Evolutionary conservation across 2,113 vertebrate genomes (phyloP).

Genomic region (Nesogale talazaci): DNA sequence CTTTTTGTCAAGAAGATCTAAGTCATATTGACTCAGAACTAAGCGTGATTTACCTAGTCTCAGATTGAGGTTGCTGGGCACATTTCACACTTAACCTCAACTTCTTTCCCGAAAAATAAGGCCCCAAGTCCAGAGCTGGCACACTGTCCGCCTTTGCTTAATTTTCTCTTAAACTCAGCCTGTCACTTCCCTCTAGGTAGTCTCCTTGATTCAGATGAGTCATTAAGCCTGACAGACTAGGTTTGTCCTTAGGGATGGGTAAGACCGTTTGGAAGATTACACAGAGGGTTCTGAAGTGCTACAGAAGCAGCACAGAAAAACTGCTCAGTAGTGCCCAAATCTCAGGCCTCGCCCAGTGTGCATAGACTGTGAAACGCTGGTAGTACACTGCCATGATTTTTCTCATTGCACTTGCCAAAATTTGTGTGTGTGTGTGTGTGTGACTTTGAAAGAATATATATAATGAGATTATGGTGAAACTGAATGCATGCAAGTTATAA

Average conservation of each 20-base stretch:
- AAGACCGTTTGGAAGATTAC: not conserved
- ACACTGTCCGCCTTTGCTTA: not conserved
- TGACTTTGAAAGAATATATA: not conserved
- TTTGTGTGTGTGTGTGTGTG: not conserved
- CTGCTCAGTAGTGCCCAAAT: not conserved
- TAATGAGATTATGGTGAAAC: not conserved
- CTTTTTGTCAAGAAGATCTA: constrained; percentile 11
- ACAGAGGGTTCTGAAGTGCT: not conserved
- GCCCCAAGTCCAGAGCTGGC: not conserved
- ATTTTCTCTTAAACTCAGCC: not conserved
- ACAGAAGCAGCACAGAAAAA: not conserved
- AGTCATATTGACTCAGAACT: constrained; percentile 19
- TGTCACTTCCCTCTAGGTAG: not conserved
- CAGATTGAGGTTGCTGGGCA: not conserved
- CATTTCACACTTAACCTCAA: not conserved
- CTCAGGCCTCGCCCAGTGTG: not conserved
- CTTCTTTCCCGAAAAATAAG: not conserved
- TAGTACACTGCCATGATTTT: not conserved
- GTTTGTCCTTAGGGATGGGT: not conserved
- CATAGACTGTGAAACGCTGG: not conserved
- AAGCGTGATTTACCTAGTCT: not conserved
- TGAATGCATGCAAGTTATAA: not conserved
- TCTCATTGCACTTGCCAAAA: not conserved
- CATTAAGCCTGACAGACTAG: not conserved
- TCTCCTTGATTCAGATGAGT: not conserved